A percentile compares a stretch with the other conserved stretches of the same genome.
Conservation (phyloP, 2,888 invertebrate species). For the Aphodius granarius region DNA sequence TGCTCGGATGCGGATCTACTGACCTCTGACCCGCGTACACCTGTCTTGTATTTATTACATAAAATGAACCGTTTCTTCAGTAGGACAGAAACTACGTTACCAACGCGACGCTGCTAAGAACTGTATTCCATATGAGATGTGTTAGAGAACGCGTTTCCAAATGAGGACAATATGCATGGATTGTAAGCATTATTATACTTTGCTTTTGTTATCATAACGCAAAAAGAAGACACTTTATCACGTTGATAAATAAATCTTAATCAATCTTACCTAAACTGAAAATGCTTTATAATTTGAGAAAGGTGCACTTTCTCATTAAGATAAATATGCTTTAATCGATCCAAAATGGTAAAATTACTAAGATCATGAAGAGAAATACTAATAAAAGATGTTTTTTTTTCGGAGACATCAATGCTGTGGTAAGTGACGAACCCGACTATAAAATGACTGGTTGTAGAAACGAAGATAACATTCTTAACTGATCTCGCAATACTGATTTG, state of each 20-base stretch:
- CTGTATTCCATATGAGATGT: not conserved
- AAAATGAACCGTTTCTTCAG: conserved; percentile 26
- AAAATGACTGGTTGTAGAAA: not conserved
- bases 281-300: not conserved
- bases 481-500: not conserved
- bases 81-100: not conserved
- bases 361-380: no score
- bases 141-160: not conserved
- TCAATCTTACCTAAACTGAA: no score
- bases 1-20: conserved; percentile 32
- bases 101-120: not conserved
- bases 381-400: not conserved
- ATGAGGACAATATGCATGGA: not conserved
- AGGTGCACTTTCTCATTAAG: not conserved
- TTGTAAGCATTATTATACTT: no score
- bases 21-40: conserved; percentile 32
- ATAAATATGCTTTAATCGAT: not conserved
- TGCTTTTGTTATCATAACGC: no score
- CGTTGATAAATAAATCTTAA: no score
- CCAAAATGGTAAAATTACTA: not conserved
- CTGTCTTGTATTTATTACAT: conserved; percentile 30
- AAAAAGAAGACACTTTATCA: no score
- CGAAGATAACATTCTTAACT: not conserved
- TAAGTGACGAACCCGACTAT: not conserved
- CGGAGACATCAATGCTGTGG: not conserved